Base-by-base conservation (phyloP, 2,888 invertebrate genomes). In the Scrobipalpa atriplicella region DNA sequence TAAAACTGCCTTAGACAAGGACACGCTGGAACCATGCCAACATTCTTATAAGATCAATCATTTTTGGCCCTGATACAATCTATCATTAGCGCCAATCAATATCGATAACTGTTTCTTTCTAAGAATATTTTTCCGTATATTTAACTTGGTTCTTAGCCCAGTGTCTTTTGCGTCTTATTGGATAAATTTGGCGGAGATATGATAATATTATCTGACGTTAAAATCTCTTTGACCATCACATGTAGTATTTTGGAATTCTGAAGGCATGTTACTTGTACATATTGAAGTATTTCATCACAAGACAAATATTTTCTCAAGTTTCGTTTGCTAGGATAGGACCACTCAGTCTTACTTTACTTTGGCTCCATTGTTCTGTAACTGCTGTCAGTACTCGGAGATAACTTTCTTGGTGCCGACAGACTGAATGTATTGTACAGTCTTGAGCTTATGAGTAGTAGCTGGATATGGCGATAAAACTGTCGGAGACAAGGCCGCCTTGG, bases 1-100 rank as follows among this genome's bases (percentile, higher is more conserved):
- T 58, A 58, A 58, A 58, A 58, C 58, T 58, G 58, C n/a, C n/a
- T 11, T 1, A 38, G 58, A 38, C 58, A 58, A 58, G 38, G 58
- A 58, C 58, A 16, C 16, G 58, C 58, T 58, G 58, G 58, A 38
- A 29, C n/a, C 38, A 10, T 10, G 58, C 58, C 64, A 54, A 41
- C 39, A 21, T 19, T 16, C 16, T 13, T n/a, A 47, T 21, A 19
- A 21, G 21, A 56, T 56, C 5, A 21, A 21, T 56, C 54, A 56
- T 29, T 21, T 47, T 56, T 56, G 29, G 11, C 54, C 6, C 11
- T 21, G 54, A 56, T 56, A 56, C 11, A 2, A 13, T 56, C 29
- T 21, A 10, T 56, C 19, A 21, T 21, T 47, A 47, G 16, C 47
- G n/a, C 8, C 16, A 16, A 47, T 47, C 16, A 47, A 16, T 47